Conservation (phyloP, 2,113 vertebrate genomes). For the Pampusana beccarii region DNA sequence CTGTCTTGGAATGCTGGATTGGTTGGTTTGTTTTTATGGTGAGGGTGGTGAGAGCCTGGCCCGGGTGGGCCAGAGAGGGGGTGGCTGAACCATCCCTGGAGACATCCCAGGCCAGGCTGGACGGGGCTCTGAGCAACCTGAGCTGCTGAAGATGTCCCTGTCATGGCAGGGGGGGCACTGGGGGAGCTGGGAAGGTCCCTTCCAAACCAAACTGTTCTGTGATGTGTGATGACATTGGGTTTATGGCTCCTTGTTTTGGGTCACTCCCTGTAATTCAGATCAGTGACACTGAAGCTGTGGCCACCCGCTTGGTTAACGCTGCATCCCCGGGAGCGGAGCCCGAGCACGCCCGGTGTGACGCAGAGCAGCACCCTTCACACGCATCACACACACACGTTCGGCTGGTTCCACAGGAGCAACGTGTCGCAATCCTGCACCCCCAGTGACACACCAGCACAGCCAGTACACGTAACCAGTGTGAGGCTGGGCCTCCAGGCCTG, state of each 20-base stretch:
- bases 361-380: not conserved
- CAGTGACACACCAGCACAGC: accelerated
- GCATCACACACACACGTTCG: accelerated
- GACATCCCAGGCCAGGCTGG: not conserved
- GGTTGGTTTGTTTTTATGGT: accelerated
- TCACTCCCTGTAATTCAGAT: not conserved
- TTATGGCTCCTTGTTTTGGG: not conserved
- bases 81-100: not conserved
- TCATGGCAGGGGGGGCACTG: not conserved
- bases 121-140: too few relatives aligned
- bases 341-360: accelerated
- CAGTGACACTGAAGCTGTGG: not conserved
- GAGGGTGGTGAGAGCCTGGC: accelerated
- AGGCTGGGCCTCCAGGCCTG: not conserved
- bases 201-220: accelerated
- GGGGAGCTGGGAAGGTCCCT: accelerated
- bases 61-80: accelerated
- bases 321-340: not conserved
- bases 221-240: accelerated
- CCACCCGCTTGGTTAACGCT: accelerated
- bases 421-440: accelerated
- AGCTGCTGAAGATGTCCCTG: not conserved
- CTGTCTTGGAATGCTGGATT: accelerated
- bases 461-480: accelerated
- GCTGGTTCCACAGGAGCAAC: not conserved